phyloP scores from a whole-genome alignment of 2,797 vertebrate genomes.

The Bovichtus diacanthus region DNA sequence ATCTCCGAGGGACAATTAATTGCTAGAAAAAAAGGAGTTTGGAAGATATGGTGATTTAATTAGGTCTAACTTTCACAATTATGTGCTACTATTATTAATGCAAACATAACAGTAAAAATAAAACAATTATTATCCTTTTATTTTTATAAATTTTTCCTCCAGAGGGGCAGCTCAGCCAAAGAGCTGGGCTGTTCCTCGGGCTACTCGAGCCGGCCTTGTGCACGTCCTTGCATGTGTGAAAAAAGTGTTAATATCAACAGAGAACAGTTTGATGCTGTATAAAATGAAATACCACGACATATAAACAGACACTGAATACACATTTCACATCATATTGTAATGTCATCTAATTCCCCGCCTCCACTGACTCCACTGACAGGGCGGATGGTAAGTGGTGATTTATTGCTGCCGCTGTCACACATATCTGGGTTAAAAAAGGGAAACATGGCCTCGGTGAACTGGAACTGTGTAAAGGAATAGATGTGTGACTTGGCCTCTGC shows the following conservation, averaged over 20 bases:
- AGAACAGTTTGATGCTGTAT: neutral
- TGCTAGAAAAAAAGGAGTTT: no score
- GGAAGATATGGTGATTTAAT: no score
- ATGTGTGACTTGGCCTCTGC: constrained; percentile 68
- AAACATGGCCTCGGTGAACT: constrained; percentile 73
- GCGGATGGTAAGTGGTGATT: constrained; percentile 70
- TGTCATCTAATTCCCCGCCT: constrained; percentile 48
- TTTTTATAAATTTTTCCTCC: no score
- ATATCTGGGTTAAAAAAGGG: constrained; percentile 83
- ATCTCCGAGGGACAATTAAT: no score
- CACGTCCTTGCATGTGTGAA: no score
- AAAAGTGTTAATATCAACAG: neutral
- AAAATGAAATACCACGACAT: neutral
- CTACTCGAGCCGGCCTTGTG: no score
- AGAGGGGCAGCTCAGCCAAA: no score
- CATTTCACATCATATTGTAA: constrained; percentile 67
- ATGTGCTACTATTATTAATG: no score
- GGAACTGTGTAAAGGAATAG: constrained; percentile 72
- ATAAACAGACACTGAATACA: neutral
- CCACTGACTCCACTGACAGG: constrained; percentile 35
- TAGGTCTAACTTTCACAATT: no score
- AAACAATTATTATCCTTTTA: no score
- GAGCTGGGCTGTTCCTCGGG: no score
- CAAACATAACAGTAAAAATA: no score
- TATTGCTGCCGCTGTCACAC: constrained; percentile 69